Base-by-base conservation (phyloP, 2,888 invertebrate species). In the Sminthurinus aureus region DNA sequence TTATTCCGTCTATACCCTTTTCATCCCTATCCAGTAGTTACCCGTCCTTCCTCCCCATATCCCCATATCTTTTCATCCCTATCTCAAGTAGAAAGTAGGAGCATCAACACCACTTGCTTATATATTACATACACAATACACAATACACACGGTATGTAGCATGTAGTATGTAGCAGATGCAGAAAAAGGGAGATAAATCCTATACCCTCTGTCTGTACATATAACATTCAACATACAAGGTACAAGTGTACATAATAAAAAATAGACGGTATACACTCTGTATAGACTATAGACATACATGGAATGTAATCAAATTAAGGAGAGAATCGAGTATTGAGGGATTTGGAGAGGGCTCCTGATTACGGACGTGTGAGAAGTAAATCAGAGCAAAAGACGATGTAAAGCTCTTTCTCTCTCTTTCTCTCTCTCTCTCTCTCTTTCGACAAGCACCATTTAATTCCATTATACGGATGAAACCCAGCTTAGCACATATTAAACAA, bases 371-470 rank as follows among this genome's bases (percentile, higher is more conserved):
- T 86, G 87, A 87, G 87, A 85, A 85, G 86, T 85, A 85, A 87
- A 85, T 86, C 86, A 87, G 81, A 75, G 79, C 38, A 64, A 22
- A 58, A 81, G 73, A 20, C 20, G 38, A 38, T 38, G 38, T 38
- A 38, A 38, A 38, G 38, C 38, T 38, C 38, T 38, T 38, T 38
- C 38, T 38, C 38, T 38, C 38, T 38, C 6, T 38, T 6, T 38
- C 38, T 38, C 6, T 38, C 38, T 38, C 38, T 38, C 38, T 38
- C 38, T 38, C 38, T 38, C 85, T 18, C 20, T 22, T 24, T 85
- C 86, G 87, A 86, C 88, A 88, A 88, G 88, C 85, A 87, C 87
- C 88, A 88, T 88, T 88, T 88, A 88, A 88, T 88, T 88, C 88
- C 88, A 88, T 88, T 88, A 88, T 86, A 87, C 85, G 88, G 88